Percentiles rank a stretch among this genome's conserved stretches.
phyloP scores from a whole-genome alignment of 2,797 vertebrate genomes.

The Pelochelys cantorii region DNA sequence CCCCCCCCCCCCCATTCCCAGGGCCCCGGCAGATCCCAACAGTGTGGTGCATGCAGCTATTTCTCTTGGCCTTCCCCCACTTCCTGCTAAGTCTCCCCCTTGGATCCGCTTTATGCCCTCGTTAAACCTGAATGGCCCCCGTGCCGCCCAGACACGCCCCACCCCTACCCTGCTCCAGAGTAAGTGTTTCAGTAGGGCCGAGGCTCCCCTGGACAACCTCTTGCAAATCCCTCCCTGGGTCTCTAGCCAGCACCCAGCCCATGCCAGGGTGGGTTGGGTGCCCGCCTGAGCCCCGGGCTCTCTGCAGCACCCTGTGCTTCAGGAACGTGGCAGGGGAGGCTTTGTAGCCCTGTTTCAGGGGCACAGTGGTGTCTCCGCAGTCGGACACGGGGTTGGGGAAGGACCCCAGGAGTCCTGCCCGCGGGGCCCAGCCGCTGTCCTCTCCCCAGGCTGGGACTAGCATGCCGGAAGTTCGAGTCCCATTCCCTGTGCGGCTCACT shows the following conservation, averaged over 20 bases:
- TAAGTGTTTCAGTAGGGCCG: neutral
- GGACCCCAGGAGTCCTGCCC: too few species aligned
- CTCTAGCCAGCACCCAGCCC: neutral
- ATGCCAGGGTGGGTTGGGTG: neutral
- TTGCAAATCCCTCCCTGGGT: neutral
- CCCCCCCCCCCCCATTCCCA: too few species aligned
- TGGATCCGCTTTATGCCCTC: neutral
- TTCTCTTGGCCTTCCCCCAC: neutral
- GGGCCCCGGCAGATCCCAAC: neutral
- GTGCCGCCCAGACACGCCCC: neutral
- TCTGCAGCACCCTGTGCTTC: neutral
- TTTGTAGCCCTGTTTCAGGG: neutral
- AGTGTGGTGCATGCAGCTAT: too few species aligned
- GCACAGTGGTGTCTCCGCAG: neutral
- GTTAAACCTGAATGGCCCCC: neutral
- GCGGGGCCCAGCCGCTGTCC: too few species aligned
- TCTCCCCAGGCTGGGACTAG: too few species aligned
- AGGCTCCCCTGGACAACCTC: neutral
- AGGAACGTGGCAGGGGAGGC: neutral
- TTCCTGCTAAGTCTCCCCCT: neutral
- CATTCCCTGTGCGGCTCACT: too few species aligned
- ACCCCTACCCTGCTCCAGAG: neutral
- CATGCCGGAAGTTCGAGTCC: too few species aligned
- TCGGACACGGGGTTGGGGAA: neutral
- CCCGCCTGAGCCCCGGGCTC: neutral